These are phyloP conservation scores for Malurus splendens DNA, from an alignment of 2,797 vertebrate species.

Conservation along the genomic window DNA sequence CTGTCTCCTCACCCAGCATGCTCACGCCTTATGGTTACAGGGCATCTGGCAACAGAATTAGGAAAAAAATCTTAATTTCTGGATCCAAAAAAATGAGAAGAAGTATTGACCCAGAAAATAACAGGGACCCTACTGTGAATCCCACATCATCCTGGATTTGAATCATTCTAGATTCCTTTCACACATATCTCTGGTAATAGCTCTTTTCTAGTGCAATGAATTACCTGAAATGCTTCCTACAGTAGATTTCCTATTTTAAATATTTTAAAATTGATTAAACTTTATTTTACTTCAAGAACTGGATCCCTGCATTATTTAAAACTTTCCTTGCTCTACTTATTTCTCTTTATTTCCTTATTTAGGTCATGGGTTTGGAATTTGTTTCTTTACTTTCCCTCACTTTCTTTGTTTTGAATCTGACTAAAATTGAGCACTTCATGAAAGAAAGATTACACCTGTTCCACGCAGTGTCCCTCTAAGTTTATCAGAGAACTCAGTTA, in stretches of 20 bases:
- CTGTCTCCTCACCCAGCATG: neutral
- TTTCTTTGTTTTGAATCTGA: neutral
- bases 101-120: neutral
- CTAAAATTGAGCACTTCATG: neutral
- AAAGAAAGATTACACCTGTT: neutral
- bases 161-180: neutral
- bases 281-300: neutral
- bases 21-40: neutral
- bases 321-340: neutral
- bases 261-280: neutral
- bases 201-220: neutral
- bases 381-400: neutral
- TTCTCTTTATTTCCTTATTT: neutral
- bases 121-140: neutral
- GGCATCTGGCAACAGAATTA: neutral
- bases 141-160: neutral
- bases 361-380: neutral
- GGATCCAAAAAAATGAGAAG: neutral
- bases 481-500: neutral
- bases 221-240: neutral
- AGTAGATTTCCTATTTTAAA: neutral
- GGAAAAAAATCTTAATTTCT: neutral
- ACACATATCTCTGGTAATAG: neutral
- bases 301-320: neutral
- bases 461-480: neutral